A percentile compares a stretch with the other conserved stretches of the same genome.
Evolutionary conservation across 2,888 invertebrate species (phyloP).

Genomic region (Caenorhabditis doughertyi): DNA sequence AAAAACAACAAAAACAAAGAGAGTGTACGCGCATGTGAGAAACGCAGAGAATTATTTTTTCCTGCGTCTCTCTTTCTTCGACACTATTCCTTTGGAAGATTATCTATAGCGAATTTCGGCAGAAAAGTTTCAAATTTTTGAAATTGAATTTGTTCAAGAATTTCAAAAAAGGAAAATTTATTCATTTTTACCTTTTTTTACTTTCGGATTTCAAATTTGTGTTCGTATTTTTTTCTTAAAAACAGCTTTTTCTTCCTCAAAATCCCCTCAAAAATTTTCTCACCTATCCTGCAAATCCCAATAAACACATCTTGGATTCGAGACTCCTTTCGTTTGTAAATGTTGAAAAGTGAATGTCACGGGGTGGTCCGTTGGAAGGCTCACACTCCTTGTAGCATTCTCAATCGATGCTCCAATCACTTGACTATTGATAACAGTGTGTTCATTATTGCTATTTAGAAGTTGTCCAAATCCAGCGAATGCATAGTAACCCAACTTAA

Average conservation of each 20-base stretch:
- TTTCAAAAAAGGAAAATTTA: too few relatives aligned
- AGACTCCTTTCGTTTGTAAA: conserved; percentile 71
- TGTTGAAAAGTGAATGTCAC: conserved; percentile 79
- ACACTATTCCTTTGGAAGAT: too few relatives aligned
- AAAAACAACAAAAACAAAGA: too few relatives aligned
- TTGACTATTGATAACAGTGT: conserved; percentile 70
- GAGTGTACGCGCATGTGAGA: too few relatives aligned
- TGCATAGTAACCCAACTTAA: conserved; percentile 76
- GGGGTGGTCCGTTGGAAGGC: conserved; percentile 69
- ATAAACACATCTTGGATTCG: conserved; percentile 80
- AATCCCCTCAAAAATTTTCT: not conserved
- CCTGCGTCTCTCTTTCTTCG: too few relatives aligned
- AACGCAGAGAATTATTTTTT: too few relatives aligned
- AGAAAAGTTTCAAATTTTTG: too few relatives aligned
- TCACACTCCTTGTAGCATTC: conserved; percentile 73
- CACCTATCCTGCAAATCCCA: conserved; percentile 75
- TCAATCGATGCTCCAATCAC: conserved; percentile 80
- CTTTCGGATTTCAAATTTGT: too few relatives aligned
- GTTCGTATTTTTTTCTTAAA: too few relatives aligned
- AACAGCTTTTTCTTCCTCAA: not conserved
- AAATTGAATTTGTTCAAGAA: too few relatives aligned
- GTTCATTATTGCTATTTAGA: conserved; percentile 60
- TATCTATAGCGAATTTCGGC: too few relatives aligned
- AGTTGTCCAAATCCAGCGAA: conserved; percentile 75
- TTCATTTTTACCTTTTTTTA: too few relatives aligned